Evolutionary conservation across 2,888 invertebrate species (phyloP).

Genomic region (Hetaerina titia): DNA sequence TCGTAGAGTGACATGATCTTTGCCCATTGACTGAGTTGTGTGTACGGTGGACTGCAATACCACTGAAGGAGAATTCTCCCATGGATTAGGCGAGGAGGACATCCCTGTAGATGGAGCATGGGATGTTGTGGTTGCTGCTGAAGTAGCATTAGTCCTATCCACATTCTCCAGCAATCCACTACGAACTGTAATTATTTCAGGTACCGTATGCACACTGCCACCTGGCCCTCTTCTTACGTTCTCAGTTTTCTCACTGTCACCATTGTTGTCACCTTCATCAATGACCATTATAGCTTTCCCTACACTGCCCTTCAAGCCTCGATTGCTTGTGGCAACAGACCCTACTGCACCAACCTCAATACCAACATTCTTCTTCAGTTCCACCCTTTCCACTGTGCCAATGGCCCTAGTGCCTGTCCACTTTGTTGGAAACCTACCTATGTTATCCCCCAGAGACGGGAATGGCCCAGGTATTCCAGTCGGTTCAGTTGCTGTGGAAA

Average conservation of each 20-base stretch:
- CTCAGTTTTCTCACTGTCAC: background rate
- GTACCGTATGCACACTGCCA: background rate
- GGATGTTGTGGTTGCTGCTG: background rate
- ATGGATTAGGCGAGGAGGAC: background rate
- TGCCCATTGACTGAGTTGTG: background rate
- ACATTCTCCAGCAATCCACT: slow-evolving; percentile 16
- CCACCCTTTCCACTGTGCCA: slow-evolving; percentile 46
- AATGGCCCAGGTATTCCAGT: slow-evolving; percentile 5
- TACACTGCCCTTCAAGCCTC: slow-evolving; percentile 40
- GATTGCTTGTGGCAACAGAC: background rate
- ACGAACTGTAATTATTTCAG: slow-evolving; percentile 54
- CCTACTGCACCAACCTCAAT: slow-evolving; percentile 23
- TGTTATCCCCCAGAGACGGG: background rate
- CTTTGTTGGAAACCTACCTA: slow-evolving; percentile 33
- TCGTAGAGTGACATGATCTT: background rate
- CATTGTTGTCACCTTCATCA: background rate
- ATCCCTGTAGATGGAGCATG: background rate
- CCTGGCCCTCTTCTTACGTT: background rate
- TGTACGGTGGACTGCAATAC: background rate
- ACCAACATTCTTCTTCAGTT: slow-evolving; percentile 47
- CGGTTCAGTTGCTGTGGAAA: background rate
- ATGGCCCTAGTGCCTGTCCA: slow-evolving; percentile 41
- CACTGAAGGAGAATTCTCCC: background rate
- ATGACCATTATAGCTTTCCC: slow-evolving; percentile 64
- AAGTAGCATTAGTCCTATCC: background rate